Percentiles rank a stretch among this genome's conserved stretches.
phyloP scores from a whole-genome alignment of 2,113 vertebrate genomes.

The human (Homo sapiens) region GRCh38 chr14:101286501-101287000 shows the following conservation, averaged over 20 bases:
- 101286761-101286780: neutral
- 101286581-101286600: conserved; percentile 63
- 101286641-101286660: conserved; percentile 72
- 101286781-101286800: conserved; percentile 38
- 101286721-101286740: neutral
- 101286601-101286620: conserved; percentile 80
- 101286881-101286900: neutral
- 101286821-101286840: neutral
- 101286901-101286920: neutral
- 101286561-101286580: neutral
- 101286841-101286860: neutral
- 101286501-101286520: neutral
- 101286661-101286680: conserved; percentile 83
- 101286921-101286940: too few relatives aligned
- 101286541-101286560: neutral
- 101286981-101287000: accelerated
- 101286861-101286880: accelerated
- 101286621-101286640: conserved; percentile 79
- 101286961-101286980: too few relatives aligned
- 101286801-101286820: conserved; percentile 43
- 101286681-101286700: conserved; percentile 80
- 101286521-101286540: neutral
- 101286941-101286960: neutral
- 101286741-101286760: conserved; percentile 25
- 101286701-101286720: conserved; percentile 61